Conservation (phyloP, 2,888 invertebrate species). For the Nephrotoma flavescens region DNA sequence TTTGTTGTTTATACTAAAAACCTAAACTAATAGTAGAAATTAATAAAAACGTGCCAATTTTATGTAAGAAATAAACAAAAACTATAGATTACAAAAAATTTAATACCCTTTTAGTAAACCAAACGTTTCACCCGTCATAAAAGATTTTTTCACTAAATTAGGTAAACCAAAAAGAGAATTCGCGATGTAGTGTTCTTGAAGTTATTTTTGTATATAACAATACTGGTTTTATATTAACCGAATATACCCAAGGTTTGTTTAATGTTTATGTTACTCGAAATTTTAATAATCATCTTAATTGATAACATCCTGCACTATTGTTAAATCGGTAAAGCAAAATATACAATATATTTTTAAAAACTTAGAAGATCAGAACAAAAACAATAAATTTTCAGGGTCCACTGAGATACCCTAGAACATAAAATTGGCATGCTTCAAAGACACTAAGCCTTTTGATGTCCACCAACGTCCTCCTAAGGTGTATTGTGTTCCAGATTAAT, state of each 20-base stretch:
- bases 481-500: neutral
- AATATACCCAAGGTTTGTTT: neutral
- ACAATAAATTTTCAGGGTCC: neutral
- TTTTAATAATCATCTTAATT: neutral
- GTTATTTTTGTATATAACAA: neutral
- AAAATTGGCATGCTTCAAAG: neutral
- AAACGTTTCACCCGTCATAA: neutral
- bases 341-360: neutral
- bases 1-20: neutral
- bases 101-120: neutral
- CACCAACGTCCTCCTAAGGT: neutral
- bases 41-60: neutral
- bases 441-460: neutral
- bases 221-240: neutral
- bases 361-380: neutral
- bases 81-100: neutral
- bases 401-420: neutral
- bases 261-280: neutral
- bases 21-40: neutral
- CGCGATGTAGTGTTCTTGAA: neutral
- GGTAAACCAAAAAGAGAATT: neutral
- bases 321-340: neutral
- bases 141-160: neutral
- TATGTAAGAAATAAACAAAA: neutral
- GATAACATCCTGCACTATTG: neutral